phyloP scores from a whole-genome alignment of 1,140 invertebrate species.

The Drosophila subpulchrella region DNA sequence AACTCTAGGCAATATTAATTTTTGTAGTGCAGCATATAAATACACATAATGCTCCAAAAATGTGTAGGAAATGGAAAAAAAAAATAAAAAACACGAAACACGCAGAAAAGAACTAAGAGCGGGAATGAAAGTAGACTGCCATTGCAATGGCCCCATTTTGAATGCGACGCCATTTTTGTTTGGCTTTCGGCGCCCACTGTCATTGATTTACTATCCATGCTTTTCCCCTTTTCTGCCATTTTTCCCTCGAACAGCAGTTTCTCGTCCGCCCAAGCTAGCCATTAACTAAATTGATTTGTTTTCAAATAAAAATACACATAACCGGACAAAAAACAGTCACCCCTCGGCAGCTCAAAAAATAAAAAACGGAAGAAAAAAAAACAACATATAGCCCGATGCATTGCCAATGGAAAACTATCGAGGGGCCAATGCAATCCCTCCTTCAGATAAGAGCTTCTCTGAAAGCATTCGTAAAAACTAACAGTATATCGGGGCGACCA shows the following conservation, averaged over 20 bases:
- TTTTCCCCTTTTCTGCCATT: background rate
- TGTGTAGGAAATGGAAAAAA: conserved; percentile 16
- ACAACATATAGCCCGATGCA: conserved; percentile 8
- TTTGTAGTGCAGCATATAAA: conserved; percentile 17
- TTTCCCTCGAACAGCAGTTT: conserved; percentile 29
- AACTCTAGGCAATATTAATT: background rate
- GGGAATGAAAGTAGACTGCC: conserved; percentile 18
- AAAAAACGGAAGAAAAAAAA: background rate
- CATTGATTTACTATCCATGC: conserved; percentile 54
- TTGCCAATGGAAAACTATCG: conserved; percentile 18
- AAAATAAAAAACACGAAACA: background rate
- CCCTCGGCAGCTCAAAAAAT: conserved; percentile 11
- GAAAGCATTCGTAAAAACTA: conserved; percentile 2
- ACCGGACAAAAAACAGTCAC: conserved; percentile 25
- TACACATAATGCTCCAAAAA: conserved; percentile 35
- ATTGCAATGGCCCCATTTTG: conserved; percentile 35
- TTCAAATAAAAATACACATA: conserved; percentile 38
- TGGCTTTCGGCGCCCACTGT: conserved; percentile 38
- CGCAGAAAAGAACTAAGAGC: background rate
- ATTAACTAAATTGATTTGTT: conserved; percentile 66
- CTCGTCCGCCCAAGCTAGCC: conserved; percentile 18
- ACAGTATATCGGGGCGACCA: conserved; percentile 6
- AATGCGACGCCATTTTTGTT: conserved; percentile 41
- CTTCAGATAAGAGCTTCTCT: conserved; percentile 20
- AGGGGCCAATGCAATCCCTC: conserved; percentile 1